Base-by-base conservation (phyloP, 1,140 invertebrate genomes). In the Ylistrum balloti region DNA sequence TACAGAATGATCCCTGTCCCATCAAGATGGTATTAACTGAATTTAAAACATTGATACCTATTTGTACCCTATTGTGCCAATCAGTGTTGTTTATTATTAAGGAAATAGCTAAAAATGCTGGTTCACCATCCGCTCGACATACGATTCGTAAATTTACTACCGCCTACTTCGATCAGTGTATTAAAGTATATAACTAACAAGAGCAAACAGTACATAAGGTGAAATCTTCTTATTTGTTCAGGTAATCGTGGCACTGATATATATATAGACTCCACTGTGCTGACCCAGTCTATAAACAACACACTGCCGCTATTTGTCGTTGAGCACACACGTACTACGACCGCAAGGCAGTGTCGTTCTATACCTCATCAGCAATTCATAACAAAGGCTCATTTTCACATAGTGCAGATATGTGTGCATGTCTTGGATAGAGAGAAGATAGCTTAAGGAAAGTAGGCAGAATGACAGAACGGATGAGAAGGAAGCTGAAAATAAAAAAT, bases 401-500 rank as follows among this genome's bases (percentile, higher is more conserved):
- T 74, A n/a, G 56, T 11, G 11, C 22, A 17, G 41, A 9, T 45
- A 45, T 45, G 41, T 13, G 41, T 17, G 9, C 41, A 45, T 17
- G 41, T 45, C 5, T 74, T 28, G 56, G 56, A 74, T 74, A 28
- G 56, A 74, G 22, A 74, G 56, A 74, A 5, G 9, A 74, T 17
- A 22, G n/a, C n/a, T n/a, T n/a, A n/a, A n/a, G n/a, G n/a, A 74
- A 7, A 5, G 1, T 74, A 28, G n/a, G 9, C 56, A 74, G 22
- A 28, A 74, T 74, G 56, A 74, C 56, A 74, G 56, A 74, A 74
- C 28, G 56, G 48, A 33, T 90, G 32, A 15, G 34, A 20, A 85
- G 34, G 28, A 91, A 89, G 86, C 15, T 91, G 13, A 86, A 86
- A 86, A 89, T 91, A 10, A 45, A 88, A 32, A 91, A 88, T 88